A percentile compares a stretch with the other conserved stretches of the same genome.
phyloP scores from a whole-genome alignment of 2,797 vertebrate genomes.

The Pangasius sanitwongsei region DNA sequence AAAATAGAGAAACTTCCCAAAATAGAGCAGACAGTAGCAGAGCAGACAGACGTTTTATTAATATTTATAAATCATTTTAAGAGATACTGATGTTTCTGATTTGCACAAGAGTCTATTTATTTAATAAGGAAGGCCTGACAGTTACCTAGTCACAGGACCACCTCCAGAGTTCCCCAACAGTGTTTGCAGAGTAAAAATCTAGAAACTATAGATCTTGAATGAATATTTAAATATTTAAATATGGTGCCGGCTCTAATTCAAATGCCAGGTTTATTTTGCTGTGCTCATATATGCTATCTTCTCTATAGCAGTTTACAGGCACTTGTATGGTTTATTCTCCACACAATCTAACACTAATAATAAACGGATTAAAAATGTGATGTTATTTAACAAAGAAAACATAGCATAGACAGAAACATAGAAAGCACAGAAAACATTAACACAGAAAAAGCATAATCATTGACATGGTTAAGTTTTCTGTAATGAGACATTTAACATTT shows the following conservation, averaged over 20 bases:
- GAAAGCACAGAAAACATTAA: neutral
- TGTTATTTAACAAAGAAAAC: neutral
- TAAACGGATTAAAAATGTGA: neutral
- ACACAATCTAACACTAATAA: neutral
- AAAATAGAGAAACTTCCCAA: neutral
- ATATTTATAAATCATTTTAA: slow-evolving; percentile 2
- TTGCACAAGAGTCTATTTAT: neutral
- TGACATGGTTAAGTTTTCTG: neutral
- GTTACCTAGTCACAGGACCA: neutral
- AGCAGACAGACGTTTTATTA: neutral
- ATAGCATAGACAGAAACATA: neutral
- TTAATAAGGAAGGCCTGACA: neutral
- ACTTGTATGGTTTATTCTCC: neutral
- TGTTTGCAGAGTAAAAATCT: neutral
- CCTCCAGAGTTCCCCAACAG: neutral
- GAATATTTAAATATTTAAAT: neutral
- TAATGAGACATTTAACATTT: neutral
- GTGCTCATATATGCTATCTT: no score
- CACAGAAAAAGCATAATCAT: neutral
- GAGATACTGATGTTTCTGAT: neutral
- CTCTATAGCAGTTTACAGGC: neutral
- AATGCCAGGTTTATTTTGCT: neutral
- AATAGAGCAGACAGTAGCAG: neutral
- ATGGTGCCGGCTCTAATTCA: neutral
- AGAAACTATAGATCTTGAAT: neutral